Evolutionary conservation across 2,797 vertebrate species (phyloP).

Genomic region (Cephalopachus bancanus): DNA sequence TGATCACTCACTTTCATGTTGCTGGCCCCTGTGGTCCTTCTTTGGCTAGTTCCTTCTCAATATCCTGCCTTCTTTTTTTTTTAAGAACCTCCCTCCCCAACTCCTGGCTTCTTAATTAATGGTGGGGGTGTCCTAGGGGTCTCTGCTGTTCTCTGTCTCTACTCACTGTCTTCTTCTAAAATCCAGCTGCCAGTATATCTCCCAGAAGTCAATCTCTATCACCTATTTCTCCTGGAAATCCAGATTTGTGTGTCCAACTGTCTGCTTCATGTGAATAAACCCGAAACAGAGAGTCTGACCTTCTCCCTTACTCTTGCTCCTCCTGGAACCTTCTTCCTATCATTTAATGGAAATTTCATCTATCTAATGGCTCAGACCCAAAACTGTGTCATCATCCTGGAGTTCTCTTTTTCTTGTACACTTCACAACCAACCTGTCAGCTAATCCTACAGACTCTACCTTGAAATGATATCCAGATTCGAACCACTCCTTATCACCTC

Average conservation of each 20-base stretch:
- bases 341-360: neutral
- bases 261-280: neutral
- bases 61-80: too few relatives aligned
- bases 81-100: neutral
- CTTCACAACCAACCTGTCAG: neutral
- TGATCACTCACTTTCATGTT: neutral
- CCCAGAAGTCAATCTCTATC: neutral
- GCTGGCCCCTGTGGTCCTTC: neutral
- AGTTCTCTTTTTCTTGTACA: neutral
- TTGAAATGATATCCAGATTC: neutral
- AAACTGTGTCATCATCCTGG: neutral
- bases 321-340: neutral
- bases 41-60: too few relatives aligned
- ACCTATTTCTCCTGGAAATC: neutral
- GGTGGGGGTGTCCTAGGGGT: neutral
- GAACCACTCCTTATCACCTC: neutral
- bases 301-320: neutral
- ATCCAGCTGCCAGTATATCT: neutral
- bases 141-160: neutral
- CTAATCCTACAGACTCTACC: neutral
- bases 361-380: neutral
- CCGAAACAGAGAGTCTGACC: neutral
- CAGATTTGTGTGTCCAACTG: neutral
- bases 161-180: neutral
- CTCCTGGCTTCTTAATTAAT: neutral